Percentiles rank a stretch among this genome's conserved stretches.
These are phyloP conservation scores for Sthenelais limicola DNA, from an alignment of 2,888 invertebrate species.

Conservation along the genomic window DNA sequence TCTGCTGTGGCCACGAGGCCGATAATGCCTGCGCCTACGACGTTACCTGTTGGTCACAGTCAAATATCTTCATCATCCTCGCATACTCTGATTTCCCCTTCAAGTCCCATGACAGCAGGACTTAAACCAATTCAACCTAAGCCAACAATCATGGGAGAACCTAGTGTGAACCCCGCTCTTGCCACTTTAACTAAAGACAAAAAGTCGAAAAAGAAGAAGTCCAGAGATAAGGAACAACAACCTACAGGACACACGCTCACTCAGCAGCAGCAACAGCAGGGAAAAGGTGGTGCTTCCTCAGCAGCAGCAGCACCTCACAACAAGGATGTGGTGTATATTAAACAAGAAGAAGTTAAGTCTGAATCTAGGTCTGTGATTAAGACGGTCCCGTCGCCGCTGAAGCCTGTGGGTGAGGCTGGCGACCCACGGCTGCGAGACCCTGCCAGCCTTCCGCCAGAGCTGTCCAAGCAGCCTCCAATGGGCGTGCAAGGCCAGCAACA, in stretches of 20 bases:
- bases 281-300: too few relatives aligned
- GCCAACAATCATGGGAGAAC: constrained; percentile 70
- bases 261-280: constrained; percentile 40
- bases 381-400: constrained; percentile 56
- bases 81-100: constrained; percentile 58
- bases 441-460: constrained; percentile 41
- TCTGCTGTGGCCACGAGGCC: constrained; percentile 57
- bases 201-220: constrained; percentile 69
- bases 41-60: constrained; percentile 59
- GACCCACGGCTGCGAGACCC: constrained; percentile 39
- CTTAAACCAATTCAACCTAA: constrained; percentile 72
- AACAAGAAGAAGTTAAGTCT: constrained; percentile 52
- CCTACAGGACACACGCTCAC: not conserved
- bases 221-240: constrained; percentile 50
- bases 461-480: constrained; percentile 41
- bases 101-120: constrained; percentile 42
- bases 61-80: constrained; percentile 52
- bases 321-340: constrained; percentile 38
- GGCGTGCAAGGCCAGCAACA: constrained; percentile 25
- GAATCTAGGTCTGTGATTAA: constrained; percentile 59
- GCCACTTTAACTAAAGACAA: constrained; percentile 67
- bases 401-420: constrained; percentile 60
- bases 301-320: constrained; percentile 26
- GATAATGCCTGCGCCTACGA: constrained; percentile 67
- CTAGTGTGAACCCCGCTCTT: constrained; percentile 63